Base-by-base conservation (phyloP, 1,140 invertebrate species). In the Pissodes strobi region DNA sequence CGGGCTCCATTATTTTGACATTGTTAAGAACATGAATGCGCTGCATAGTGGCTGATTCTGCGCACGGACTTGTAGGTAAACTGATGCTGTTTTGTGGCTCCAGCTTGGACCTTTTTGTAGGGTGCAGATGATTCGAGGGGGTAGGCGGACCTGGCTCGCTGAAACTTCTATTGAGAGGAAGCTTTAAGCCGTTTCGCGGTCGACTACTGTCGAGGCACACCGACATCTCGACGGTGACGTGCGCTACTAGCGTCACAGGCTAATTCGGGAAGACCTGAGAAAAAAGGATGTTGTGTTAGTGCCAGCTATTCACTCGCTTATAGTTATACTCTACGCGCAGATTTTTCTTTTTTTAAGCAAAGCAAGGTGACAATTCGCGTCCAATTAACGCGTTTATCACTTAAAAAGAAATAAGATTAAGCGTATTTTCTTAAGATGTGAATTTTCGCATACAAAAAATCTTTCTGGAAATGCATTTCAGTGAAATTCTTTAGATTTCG, bases 131-230 rank as follows among this genome's bases (percentile, higher is more conserved):
- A 34, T 21, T 79, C 6, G 48, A 70, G 10, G 72, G 61, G 13
- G 72, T 64, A 23, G 78, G 73, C 37, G 82, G 82, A 12, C 85
- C 81, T 17, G 87, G 84, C 74, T 88, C 83, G 74, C 83, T 85
- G 63, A 85, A 75, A 68, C 83, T 85, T 48, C 85, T 79, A 72
- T 85, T 85, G 65, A 87, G 73, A 58, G 82, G 80, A 64, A 87
- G 78, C 65, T 83, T 84, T 57, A 87, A 79, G 52, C 84, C 82
- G 69, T 85, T 83, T 53, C 84, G 78, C 56, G 82, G 75, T 45
- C 82, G 78, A 48, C 78, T 79, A 43, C 80, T 79, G 74, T 82
- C 79, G 74, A 82, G 76, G 72, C 81, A 82, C 66, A 83, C 79
- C 71, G 81, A 81, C 81, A 82, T 82, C 23, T 58, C 46, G 46